Percentiles rank a stretch among this genome's conserved stretches.
These are phyloP conservation scores for Ganaspis sp. DNA, from an alignment of 1,140 invertebrate genomes.

Conservation along the genomic window DNA sequence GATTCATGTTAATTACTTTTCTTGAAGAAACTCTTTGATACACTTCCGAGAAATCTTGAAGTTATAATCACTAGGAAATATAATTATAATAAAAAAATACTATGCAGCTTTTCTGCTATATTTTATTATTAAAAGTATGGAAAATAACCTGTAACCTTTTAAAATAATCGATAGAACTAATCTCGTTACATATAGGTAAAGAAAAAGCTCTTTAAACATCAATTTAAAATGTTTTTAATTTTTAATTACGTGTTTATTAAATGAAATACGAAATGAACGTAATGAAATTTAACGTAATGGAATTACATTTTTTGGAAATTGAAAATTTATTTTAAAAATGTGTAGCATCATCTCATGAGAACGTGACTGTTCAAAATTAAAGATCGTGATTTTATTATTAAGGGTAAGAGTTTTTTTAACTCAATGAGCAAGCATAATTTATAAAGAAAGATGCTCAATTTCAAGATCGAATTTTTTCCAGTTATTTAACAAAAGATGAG, in stretches of 20 bases:
- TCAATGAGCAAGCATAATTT: background rate
- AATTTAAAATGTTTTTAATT: background rate
- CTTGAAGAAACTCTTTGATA: background rate
- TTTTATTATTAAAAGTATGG: background rate
- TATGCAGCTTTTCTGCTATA: background rate
- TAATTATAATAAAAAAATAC: background rate
- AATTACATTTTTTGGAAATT: too few relatives aligned
- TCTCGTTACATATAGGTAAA: background rate
- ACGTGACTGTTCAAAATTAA: too few relatives aligned
- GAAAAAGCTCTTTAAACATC: background rate
- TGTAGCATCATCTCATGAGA: too few relatives aligned
- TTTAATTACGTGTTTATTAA: background rate
- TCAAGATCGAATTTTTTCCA: background rate
- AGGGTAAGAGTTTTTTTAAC: background rate
- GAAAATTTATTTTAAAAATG: too few relatives aligned
- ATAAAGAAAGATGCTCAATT: background rate
- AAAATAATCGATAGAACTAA: background rate
- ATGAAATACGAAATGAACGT: too few relatives aligned
- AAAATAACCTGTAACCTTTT: conserved; percentile 13
- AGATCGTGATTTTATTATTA: too few relatives aligned
- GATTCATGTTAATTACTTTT: conserved; percentile 14
- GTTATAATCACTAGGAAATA: background rate
- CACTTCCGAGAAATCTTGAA: background rate
- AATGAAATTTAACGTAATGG: too few relatives aligned
- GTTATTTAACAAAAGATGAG: background rate